Percentiles rank a stretch among this genome's conserved stretches.
These are phyloP conservation scores for Eristalinus aeneus DNA, from an alignment of 2,888 invertebrate genomes.

Conservation along the genomic window DNA sequence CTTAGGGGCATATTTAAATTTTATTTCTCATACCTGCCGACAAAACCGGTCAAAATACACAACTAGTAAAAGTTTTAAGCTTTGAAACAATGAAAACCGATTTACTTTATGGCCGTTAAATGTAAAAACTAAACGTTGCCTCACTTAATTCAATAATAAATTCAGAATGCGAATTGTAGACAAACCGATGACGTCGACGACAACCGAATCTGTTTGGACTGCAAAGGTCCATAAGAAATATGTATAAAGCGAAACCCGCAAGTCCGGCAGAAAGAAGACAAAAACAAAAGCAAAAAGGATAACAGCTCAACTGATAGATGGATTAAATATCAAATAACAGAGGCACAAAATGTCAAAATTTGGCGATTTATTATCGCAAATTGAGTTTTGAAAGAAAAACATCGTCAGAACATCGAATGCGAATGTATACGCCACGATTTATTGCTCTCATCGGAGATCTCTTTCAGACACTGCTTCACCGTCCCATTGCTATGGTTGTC, in stretches of 20 bases:
- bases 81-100: slow-evolving; percentile 11
- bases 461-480: slow-evolving; percentile 9
- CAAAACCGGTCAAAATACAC: too few species aligned
- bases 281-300: slow-evolving; percentile 22
- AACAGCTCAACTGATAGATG: slow-evolving; percentile 58
- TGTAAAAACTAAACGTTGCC: slow-evolving; percentile 56
- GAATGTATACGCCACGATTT: slow-evolving; percentile 58
- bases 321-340: slow-evolving; percentile 64
- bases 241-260: neutral
- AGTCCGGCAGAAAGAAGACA: neutral
- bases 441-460: slow-evolving; percentile 30
- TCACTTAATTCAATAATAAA: slow-evolving; percentile 56
- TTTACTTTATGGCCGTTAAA: slow-evolving; percentile 50
- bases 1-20: too few species aligned
- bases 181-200: slow-evolving; percentile 50
- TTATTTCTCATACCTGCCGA: too few species aligned
- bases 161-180: slow-evolving; percentile 54
- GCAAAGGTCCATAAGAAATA: slow-evolving; percentile 30
- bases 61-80: too few species aligned
- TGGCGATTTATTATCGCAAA: slow-evolving; percentile 71
- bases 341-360: slow-evolving; percentile 70
- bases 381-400: slow-evolving; percentile 69
- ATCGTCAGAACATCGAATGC: slow-evolving; percentile 36
- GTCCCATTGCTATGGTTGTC: neutral
- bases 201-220: slow-evolving; percentile 16